Evolutionary conservation across 2,888 invertebrate genomes (phyloP), one percentile per base, ranked within the genome.

Genomic region (Galerucella calmariensis): DNA sequence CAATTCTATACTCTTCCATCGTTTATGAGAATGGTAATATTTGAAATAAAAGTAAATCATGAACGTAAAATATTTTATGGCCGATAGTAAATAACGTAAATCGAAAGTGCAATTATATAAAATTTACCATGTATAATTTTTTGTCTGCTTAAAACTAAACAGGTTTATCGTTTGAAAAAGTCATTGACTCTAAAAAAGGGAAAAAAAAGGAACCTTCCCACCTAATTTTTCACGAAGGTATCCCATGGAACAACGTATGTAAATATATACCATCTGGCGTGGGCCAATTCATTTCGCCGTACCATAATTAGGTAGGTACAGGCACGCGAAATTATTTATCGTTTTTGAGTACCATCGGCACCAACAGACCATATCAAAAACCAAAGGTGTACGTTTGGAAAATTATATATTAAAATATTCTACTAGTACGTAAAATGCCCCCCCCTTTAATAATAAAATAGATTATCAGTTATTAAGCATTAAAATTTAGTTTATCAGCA

Each of bases 121-220:
- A 16, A 9, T 12, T 48, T 16, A 20, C 56, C 56, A 1, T 16
- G 56, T 56, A 56, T 56, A 56, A 16, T 20, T 20, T 56, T 56
- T 56, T 20, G 56, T 56, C 56, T 20, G 56, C 56, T 6, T 16
- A 16, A 20, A 56, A 20, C 56, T 2, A 20, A 56, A 56, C 56
- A 56, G 56, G 56, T 56, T 53, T 53, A 53, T 53, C 16, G 53
- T 16, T 56, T 16, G 51, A 51, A 51, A 56, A 56, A 56, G 56
- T 56, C 56, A 16, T 56, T 56, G 56, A 56, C 56, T 53, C 56
- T 20, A 56, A 16, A 16, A n/a, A 53, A 4, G 14, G 11, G 4
- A n/a, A 53, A 53, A 56, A 56, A 56, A 16, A 56, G 2, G 8
- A 56, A 56, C 56, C 56, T 20, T 56, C 56, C 56, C 56, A 20